phyloP scores from a whole-genome alignment of 1,140 invertebrate species.

The Neodiprion virginianus region DNA sequence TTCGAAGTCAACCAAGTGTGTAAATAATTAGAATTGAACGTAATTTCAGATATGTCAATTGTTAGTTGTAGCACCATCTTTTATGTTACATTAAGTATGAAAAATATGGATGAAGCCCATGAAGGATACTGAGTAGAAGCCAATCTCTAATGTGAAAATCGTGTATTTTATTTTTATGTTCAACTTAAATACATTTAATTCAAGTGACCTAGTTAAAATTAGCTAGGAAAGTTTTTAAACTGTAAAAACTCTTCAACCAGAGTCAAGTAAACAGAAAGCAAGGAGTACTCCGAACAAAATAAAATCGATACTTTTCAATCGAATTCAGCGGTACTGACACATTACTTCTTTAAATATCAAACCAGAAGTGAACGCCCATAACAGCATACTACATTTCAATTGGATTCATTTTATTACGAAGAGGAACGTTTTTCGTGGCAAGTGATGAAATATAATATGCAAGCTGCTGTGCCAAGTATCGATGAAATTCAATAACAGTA shows the following conservation, averaged over 20 bases:
- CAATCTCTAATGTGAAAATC: constrained; percentile 28
- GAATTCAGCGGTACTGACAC: not conserved
- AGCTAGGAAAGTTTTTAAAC: not conserved
- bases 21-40: constrained; percentile 14
- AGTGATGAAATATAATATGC: no score
- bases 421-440: no score
- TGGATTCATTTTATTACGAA: no score
- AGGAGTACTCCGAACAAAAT: no score
- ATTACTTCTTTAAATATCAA: not conserved
- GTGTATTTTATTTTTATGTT: constrained; percentile 15
- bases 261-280: not conserved
- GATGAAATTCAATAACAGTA: no score
- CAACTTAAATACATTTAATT: constrained; percentile 12
- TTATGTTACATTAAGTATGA: constrained; percentile 14
- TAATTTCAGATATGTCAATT: constrained; percentile 10
- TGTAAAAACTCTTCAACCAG: not conserved
- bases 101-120: constrained; percentile 19
- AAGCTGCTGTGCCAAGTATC: no score
- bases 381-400: no score
- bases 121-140: constrained; percentile 31
- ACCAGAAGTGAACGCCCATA: not conserved
- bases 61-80: constrained; percentile 15
- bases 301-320: not conserved
- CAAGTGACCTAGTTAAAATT: not conserved
- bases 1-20: not conserved